Percentiles rank a stretch among this genome's conserved stretches.
These are phyloP conservation scores for Polyergus mexicanus DNA, from an alignment of 1,140 invertebrate genomes.

Conservation along the genomic window DNA sequence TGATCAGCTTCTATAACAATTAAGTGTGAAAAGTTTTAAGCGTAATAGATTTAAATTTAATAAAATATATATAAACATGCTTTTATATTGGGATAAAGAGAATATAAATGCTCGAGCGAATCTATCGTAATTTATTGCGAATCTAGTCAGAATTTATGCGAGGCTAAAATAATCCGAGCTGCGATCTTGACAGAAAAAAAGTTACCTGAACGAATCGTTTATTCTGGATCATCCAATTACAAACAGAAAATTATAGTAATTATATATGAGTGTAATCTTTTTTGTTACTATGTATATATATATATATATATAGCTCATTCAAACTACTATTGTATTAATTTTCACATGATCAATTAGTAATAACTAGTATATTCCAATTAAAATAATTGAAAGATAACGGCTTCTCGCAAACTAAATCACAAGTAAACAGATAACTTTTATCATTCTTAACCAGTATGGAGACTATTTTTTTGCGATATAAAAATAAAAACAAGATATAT, in stretches of 20 bases:
- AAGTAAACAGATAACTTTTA: slow-evolving; percentile 26
- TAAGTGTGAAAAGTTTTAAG: not conserved
- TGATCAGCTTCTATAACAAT: not conserved
- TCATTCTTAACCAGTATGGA: not conserved
- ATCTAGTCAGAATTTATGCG: not conserved
- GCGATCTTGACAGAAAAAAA: not conserved
- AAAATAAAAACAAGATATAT: not conserved
- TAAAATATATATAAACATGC: not conserved
- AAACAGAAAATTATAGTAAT: not conserved
- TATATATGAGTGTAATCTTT: not conserved
- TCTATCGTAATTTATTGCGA: slow-evolving; percentile 40
- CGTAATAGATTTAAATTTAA: not conserved
- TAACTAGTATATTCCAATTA: not conserved
- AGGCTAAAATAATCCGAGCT: slow-evolving; percentile 5
- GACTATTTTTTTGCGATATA: not conserved
- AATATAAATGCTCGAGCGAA: slow-evolving; percentile 6
- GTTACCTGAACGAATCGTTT: slow-evolving; percentile 12
- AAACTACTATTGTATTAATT: not conserved
- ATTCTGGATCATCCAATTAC: not conserved
- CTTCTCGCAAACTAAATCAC: not conserved
- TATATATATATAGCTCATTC: not conserved
- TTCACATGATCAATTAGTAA: not conserved
- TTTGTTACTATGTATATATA: not conserved
- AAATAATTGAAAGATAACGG: not conserved
- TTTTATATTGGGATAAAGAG: slow-evolving; percentile 10